phyloP scores from a whole-genome alignment of 2,888 invertebrate genomes.

The Drosophila aldrichi region DNA sequence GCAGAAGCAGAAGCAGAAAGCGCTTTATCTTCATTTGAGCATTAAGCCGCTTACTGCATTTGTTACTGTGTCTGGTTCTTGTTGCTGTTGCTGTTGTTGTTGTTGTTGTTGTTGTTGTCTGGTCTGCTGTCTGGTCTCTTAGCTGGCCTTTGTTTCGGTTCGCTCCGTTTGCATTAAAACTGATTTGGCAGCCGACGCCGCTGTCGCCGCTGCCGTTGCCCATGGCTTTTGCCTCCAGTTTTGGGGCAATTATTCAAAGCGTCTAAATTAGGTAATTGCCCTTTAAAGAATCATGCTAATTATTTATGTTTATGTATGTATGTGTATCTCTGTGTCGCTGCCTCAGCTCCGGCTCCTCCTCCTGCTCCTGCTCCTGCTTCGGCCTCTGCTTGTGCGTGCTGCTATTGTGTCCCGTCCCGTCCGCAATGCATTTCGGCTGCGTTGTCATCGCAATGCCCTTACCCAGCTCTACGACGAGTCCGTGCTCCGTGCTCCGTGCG shows the following conservation, averaged over 20 bases:
- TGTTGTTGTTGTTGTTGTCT: slow-evolving; percentile 37
- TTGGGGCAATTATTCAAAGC: slow-evolving; percentile 80
- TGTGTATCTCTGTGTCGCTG: slow-evolving; percentile 15
- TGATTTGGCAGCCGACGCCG: slow-evolving; percentile 52
- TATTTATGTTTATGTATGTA: slow-evolving; percentile 79
- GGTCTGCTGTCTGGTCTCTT: slow-evolving; percentile 18
- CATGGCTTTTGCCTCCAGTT: slow-evolving; percentile 15
- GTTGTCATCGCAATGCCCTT: slow-evolving; percentile 38
- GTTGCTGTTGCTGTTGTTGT: slow-evolving; percentile 29
- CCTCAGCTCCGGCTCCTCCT: not conserved
- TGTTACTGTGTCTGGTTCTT: slow-evolving; percentile 34
- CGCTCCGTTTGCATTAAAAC: slow-evolving; percentile 54
- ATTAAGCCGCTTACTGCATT: slow-evolving; percentile 81
- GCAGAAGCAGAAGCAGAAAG: slow-evolving; percentile 60
- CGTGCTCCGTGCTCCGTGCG: slow-evolving; percentile 4
- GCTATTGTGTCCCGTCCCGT: slow-evolving; percentile 11
- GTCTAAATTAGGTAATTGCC: slow-evolving; percentile 82
- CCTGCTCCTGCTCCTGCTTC: slow-evolving; percentile 12
- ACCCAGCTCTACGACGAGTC: not conserved
- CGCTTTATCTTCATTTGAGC: slow-evolving; percentile 78
- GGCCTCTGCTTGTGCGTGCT: not conserved
- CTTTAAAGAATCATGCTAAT: slow-evolving; percentile 81
- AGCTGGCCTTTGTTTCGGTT: slow-evolving; percentile 8
- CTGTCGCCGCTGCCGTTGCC: slow-evolving; percentile 12
- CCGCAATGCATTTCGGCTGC: slow-evolving; percentile 57